A percentile compares a stretch with the other conserved stretches of the same genome.
phyloP scores from a whole-genome alignment of 2,797 vertebrate genomes.

The Sebastes kiyomatsui region DNA sequence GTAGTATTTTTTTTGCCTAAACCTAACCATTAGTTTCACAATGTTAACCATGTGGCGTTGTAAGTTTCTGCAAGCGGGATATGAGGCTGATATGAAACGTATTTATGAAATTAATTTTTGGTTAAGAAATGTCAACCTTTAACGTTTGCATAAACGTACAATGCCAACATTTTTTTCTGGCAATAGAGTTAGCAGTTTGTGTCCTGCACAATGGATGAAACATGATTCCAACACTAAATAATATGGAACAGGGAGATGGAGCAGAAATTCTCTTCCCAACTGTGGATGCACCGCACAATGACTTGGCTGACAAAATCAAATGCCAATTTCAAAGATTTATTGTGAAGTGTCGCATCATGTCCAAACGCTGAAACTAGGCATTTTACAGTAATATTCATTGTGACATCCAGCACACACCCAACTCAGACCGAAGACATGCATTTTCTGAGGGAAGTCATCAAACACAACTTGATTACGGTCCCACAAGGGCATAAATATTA shows the following conservation, averaged over 20 bases:
- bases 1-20: background rate
- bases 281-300: background rate
- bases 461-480: background rate
- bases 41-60: background rate
- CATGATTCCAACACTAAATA: background rate
- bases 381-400: background rate
- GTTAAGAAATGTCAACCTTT: background rate
- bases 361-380: background rate
- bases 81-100: background rate
- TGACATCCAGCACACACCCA: background rate
- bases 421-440: background rate
- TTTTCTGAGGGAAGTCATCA: background rate
- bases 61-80: background rate
- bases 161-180: background rate
- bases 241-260: background rate
- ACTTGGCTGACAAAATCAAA: background rate
- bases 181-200: background rate
- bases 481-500: background rate
- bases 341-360: background rate
- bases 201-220: background rate
- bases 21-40: background rate
- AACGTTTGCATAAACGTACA: background rate
- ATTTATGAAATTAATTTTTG: background rate
- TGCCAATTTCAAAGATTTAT: background rate
- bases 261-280: background rate